Evolutionary conservation across 1,140 invertebrate genomes (phyloP).

Genomic region (Sinella curviseta): DNA sequence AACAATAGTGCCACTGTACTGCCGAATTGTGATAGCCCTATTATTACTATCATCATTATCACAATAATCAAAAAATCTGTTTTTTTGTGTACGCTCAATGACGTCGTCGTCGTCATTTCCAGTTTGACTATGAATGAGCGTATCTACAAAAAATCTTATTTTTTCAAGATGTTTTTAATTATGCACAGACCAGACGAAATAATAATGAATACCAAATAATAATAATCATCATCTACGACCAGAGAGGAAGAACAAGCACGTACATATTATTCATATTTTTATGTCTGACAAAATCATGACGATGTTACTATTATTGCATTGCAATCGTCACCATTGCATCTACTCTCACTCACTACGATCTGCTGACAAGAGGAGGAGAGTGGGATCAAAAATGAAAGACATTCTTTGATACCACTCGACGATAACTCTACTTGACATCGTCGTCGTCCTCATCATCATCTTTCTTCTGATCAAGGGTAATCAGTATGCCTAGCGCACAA

Average conservation of each 20-base stretch:
- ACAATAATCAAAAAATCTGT: background rate
- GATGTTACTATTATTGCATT: no score
- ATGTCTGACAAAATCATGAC: no score
- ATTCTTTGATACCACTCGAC: slow-evolving; percentile 48
- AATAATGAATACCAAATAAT: no score
- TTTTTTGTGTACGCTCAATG: no score
- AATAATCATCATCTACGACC: no score
- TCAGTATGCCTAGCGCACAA: slow-evolving; percentile 1
- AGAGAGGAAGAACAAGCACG: no score
- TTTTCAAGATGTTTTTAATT: slow-evolving; percentile 51
- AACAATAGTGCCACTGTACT: background rate
- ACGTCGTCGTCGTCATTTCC: no score
- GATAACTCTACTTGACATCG: slow-evolving; percentile 45
- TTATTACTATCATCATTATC: slow-evolving; percentile 14
- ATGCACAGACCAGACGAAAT: slow-evolving; percentile 42
- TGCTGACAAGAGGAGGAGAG: no score
- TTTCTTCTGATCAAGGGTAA: background rate
- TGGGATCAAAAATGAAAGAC: slow-evolving; percentile 48
- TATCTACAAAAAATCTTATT: background rate
- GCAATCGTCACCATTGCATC: no score
- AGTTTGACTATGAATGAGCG: no score
- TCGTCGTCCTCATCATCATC: slow-evolving; percentile 28
- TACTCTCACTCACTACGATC: no score
- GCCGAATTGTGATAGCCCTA: background rate
- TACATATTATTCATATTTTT: no score